A percentile compares a stretch with the other conserved stretches of the same genome.
Conservation (phyloP, 2,888 invertebrate genomes). For the Agrilus cyanescens region DNA sequence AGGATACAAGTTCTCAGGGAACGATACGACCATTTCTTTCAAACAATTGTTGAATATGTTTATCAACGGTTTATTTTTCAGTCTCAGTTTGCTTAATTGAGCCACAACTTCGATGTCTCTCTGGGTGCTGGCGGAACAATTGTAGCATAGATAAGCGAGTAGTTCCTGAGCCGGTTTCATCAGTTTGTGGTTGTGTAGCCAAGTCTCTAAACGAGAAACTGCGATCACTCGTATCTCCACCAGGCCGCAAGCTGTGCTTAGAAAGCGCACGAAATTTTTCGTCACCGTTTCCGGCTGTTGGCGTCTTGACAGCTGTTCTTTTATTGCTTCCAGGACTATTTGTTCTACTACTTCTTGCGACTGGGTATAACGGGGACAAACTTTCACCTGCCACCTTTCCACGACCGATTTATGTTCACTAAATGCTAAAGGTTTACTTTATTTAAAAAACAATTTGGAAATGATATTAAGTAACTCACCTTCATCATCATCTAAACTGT, state of each 20-base stretch:
- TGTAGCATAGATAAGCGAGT: conserved; percentile 79
- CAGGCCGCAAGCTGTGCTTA: conserved; percentile 77
- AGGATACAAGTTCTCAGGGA: conserved; percentile 72
- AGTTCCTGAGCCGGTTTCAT: conserved; percentile 87
- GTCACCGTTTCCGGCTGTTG: conserved; percentile 81
- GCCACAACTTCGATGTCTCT: conserved; percentile 64
- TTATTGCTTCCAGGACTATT: conserved; percentile 73
- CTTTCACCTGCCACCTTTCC: conserved; percentile 37
- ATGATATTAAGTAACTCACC: conserved; percentile 25
- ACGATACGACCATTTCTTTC: conserved; percentile 76
- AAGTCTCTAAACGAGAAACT: conserved; percentile 74
- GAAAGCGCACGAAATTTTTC: conserved; percentile 74
- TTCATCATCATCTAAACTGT: conserved; percentile 48
- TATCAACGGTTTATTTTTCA: conserved; percentile 88
- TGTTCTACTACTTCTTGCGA: conserved; percentile 61
- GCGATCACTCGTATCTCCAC: conserved; percentile 73
- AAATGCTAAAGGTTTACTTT: conserved; percentile 29
- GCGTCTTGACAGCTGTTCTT: conserved; percentile 75
- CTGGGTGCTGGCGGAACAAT: conserved; percentile 62
- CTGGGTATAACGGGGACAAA: conserved; percentile 46
- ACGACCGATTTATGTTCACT: conserved; percentile 34
- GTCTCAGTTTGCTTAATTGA: conserved; percentile 75
- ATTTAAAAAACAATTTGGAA: conserved; percentile 1
- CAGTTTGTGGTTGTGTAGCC: conserved; percentile 93
- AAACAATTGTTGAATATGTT: conserved; percentile 81